Evolutionary conservation across 2,888 invertebrate species (phyloP).

Genomic region (Chironomus riparius): DNA sequence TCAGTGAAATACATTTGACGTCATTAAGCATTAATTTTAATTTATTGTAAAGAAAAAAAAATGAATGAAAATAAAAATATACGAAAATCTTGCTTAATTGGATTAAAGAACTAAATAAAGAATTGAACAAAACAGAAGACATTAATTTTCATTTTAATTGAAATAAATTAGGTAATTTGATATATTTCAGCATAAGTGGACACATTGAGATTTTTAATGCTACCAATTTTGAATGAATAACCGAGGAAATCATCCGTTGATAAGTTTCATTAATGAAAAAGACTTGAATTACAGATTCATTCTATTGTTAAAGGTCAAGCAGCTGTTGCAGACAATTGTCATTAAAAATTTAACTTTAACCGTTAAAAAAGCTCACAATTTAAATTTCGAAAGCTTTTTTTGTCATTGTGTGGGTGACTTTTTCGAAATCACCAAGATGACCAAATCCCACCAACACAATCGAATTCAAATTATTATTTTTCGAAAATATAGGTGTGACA

Average conservation of each 20-base stretch:
- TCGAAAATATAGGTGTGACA: conserved; percentile 5
- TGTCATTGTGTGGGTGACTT: not conserved
- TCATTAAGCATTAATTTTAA: not conserved
- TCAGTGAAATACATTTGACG: not conserved
- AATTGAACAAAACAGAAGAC: not conserved
- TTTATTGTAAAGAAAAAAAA: not conserved
- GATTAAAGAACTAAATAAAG: not conserved
- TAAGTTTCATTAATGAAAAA: not conserved
- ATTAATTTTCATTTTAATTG: not conserved
- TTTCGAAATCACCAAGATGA: not conserved
- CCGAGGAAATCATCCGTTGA: not conserved
- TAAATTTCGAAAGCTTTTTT: too few species aligned
- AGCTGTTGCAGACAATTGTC: not conserved
- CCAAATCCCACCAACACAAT: not conserved
- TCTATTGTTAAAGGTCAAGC: not conserved
- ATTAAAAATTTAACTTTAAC: too few species aligned
- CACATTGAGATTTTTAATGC: not conserved
- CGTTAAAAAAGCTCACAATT: too few species aligned
- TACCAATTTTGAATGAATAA: not conserved
- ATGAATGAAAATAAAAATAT: not conserved
- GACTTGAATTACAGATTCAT: not conserved
- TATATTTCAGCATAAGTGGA: not conserved
- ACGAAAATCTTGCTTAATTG: not conserved
- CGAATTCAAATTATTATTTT: not conserved
- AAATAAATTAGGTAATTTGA: not conserved